Conservation (phyloP, 2,113 vertebrate genomes). For the Lucifuga dentata region DNA sequence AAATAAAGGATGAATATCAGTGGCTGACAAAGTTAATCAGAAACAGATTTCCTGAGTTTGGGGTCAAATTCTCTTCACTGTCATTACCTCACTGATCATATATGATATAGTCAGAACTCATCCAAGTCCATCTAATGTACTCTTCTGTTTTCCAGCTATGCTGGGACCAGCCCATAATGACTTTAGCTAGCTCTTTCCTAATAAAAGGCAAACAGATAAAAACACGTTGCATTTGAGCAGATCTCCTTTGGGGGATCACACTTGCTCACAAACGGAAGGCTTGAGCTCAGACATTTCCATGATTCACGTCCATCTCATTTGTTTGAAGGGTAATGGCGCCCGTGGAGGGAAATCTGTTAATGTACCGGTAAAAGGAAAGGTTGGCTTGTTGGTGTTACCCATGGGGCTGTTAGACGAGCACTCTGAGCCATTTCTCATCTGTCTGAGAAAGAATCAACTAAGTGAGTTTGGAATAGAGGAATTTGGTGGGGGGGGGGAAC, state of each 20-base stretch:
- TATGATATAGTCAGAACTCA: neutral
- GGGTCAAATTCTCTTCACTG: neutral
- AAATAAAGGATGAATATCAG: too few relatives aligned
- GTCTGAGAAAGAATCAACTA: too few relatives aligned
- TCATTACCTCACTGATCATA: neutral
- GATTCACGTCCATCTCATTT: conserved; percentile 18
- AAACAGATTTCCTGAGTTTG: too few relatives aligned
- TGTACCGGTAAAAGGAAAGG: conserved; percentile 43
- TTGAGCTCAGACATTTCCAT: conserved; percentile 20
- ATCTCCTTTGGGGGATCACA: conserved; percentile 16
- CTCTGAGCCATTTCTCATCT: conserved; percentile 19
- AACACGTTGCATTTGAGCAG: conserved; percentile 29
- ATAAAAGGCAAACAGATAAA: conserved; percentile 36
- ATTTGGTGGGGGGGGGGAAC: too few relatives aligned
- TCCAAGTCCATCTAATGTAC: conserved; percentile 27
- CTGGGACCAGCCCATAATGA: conserved; percentile 20
- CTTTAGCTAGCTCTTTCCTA: conserved; percentile 32
- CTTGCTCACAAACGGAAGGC: conserved; percentile 50
- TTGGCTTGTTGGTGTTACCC: conserved; percentile 21
- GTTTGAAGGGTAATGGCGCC: conserved; percentile 58
- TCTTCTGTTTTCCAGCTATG: conserved; percentile 23
- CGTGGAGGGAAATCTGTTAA: conserved; percentile 44
- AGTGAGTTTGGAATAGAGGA: too few relatives aligned
- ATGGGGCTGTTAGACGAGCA: conserved; percentile 10
- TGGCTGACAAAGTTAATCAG: too few relatives aligned